phyloP scores from a whole-genome alignment of 2,113 vertebrate genomes.

The Mormoops blainvillei region DNA sequence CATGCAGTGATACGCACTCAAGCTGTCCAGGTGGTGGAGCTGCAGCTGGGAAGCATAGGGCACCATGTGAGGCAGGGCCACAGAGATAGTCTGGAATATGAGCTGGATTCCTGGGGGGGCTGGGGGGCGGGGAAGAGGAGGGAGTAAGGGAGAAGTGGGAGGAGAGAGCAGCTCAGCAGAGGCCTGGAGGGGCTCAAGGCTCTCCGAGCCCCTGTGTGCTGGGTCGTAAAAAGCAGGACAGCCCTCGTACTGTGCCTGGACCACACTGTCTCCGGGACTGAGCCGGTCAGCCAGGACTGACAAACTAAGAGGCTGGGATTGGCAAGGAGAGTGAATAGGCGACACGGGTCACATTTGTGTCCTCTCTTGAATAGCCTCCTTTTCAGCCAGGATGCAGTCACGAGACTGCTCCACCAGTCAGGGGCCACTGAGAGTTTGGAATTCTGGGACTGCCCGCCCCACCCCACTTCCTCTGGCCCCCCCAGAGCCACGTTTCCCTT shows the following conservation, averaged over 20 bases:
- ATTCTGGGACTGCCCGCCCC: too few species aligned
- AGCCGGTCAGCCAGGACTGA: neutral
- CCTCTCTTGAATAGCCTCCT: neutral
- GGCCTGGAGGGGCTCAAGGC: too few species aligned
- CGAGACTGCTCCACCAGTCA: neutral
- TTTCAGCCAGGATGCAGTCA: neutral
- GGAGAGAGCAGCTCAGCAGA: too few species aligned
- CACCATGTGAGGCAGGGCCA: neutral
- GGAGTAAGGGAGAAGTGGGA: neutral
- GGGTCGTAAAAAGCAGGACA: neutral
- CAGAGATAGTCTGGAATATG: rapidly evolving
- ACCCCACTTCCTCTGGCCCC: neutral
- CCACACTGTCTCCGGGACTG: neutral
- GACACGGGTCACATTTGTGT: neutral
- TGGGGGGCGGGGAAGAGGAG: neutral
- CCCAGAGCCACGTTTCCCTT: neutral
- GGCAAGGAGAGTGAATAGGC: neutral
- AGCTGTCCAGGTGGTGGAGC: neutral
- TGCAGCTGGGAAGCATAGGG: rapidly evolving
- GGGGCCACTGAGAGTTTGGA: neutral
- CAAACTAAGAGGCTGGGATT: neutral
- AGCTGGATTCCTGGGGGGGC: neutral
- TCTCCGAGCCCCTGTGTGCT: neutral
- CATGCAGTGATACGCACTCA: rapidly evolving
- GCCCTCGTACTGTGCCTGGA: too few species aligned